A percentile compares a stretch with the other conserved stretches of the same genome.
phyloP scores from a whole-genome alignment of 2,113 vertebrate genomes.

The Arizona elegans region DNA sequence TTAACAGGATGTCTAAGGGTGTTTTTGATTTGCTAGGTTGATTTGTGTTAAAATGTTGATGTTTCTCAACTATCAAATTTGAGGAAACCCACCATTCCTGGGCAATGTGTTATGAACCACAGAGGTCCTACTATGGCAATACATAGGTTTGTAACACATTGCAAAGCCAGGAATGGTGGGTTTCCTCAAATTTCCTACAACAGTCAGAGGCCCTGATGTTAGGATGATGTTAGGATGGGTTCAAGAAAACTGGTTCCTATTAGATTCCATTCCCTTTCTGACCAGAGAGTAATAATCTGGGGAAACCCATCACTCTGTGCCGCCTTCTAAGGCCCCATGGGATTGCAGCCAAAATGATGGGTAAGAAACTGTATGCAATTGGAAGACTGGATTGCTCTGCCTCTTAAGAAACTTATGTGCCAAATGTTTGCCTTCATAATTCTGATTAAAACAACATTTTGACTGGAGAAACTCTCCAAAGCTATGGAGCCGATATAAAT shows the following conservation, averaged over 20 bases:
- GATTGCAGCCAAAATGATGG: background rate
- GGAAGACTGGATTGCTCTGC: background rate
- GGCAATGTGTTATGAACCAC: background rate
- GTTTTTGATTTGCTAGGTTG: background rate
- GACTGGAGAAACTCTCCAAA: background rate
- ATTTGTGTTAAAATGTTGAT: background rate
- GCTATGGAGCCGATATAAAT: background rate
- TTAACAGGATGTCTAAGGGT: background rate
- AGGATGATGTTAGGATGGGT: background rate
- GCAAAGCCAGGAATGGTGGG: background rate
- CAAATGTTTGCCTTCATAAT: background rate
- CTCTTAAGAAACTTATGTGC: background rate
- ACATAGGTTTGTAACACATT: background rate
- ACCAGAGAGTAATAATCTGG: background rate
- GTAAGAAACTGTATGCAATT: background rate
- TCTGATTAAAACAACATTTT: background rate
- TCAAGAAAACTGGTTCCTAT: background rate
- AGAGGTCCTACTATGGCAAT: too few species aligned
- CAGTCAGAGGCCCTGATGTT: background rate
- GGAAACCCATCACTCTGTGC: background rate
- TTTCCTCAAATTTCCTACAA: background rate
- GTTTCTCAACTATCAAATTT: background rate
- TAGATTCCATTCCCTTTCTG: background rate
- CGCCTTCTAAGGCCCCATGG: background rate
- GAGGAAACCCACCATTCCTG: background rate